Evolutionary conservation across 64 coral and sea anemone species (phyloP), one percentile per base, ranked within the genome.

Genomic region (Astreopora myriophthalma): DNA sequence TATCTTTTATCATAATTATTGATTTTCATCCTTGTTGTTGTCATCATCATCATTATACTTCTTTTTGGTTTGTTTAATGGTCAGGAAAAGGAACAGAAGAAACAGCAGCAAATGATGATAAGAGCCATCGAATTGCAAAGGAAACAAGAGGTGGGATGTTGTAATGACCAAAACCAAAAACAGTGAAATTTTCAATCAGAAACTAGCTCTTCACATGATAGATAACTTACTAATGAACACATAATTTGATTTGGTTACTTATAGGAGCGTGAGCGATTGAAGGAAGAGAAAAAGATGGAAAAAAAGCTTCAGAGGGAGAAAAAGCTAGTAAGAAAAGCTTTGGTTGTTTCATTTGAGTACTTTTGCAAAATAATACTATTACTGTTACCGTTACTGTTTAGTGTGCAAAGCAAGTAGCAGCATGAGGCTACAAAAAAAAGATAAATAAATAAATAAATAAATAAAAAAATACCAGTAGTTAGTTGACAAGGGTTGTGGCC

Each of bases 261-360:
- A 20, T 35, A 97, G 89, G 96, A 98, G 30, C 90, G 94, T 49
- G 96, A 98, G 26, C 67, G 94, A 48, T 88, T 93, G 26, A 98
- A 98, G 37, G 96, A 98, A 76, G 93, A 98, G 33, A 98, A 98
- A 62, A 95, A 91, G 66, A 93, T 93, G 87, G 96, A 95, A 83
- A 98, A 98, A 76, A 98, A 95, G 32, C 75, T 89, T 31, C 73
- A 89, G 19, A 98, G 93, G 86, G 96, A 98, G 86, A 95, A 94
- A 48, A 98, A 98, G 66, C 84, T 98, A 84, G 95, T 96, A 87
- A 87, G 85, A 42, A 49, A 24, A 25, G n/a, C n/a, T 46, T 79
- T 46, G 22, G 31, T 71, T 66, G 22, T 28, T 66, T 0, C 63
- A 70, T 12, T 33, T 30, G 9, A 70, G 9, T 13, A 3, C 0